phyloP scores from a whole-genome alignment of 2,113 vertebrate species.

The Toxotes jaculatrix region DNA sequence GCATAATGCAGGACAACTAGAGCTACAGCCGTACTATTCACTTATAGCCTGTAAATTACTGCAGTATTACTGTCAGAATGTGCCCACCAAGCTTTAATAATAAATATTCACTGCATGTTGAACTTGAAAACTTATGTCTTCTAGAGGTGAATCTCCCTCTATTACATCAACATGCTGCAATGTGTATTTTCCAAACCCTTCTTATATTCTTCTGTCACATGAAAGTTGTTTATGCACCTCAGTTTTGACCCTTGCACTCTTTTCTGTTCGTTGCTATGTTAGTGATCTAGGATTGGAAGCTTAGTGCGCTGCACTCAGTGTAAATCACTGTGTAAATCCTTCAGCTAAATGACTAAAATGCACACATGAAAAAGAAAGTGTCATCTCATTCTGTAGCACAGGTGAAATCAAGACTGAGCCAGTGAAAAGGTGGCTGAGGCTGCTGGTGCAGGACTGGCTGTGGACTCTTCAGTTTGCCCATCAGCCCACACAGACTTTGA shows the following conservation, averaged over 20 bases:
- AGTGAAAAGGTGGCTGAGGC: constrained; percentile 29
- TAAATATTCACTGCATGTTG: neutral
- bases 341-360: constrained; percentile 22
- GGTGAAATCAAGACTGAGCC: constrained; percentile 15
- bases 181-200: neutral
- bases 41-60: neutral
- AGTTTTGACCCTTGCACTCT: constrained; percentile 30
- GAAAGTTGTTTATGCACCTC: constrained; percentile 1
- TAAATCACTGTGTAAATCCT: constrained; percentile 29
- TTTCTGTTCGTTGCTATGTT: constrained; percentile 2
- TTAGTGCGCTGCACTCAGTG: constrained; percentile 39
- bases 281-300: constrained; percentile 12
- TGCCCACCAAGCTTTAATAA: neutral
- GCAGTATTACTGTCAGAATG: neutral
- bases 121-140: neutral
- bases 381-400: neutral
- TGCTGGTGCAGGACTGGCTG: constrained; percentile 53
- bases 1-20: neutral
- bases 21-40: neutral
- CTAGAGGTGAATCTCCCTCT: neutral
- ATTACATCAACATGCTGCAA: neutral
- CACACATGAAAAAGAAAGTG: neutral
- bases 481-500: constrained; percentile 72
- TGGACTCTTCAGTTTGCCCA: constrained; percentile 29
- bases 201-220: neutral